Evolutionary conservation across 2,113 vertebrate species (phyloP), one percentile per base, ranked within the genome.

Genomic region (Silurus glanis): DNA sequence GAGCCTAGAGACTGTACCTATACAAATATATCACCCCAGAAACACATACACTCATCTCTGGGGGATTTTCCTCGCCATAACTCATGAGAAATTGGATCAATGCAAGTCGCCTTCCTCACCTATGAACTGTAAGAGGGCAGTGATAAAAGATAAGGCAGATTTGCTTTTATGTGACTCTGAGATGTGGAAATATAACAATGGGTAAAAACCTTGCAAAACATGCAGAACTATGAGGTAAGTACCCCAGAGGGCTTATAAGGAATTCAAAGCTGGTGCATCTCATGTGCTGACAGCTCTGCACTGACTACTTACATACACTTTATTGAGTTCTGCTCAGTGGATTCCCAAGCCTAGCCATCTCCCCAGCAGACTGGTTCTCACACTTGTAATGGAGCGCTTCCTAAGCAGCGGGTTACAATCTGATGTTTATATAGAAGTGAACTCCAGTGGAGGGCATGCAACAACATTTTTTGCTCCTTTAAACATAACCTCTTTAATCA

Each of bases 131-230:
- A 66, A 79, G 37, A 71, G 25, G 14, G 9, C 37, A n/a, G 45
- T 64, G 45, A 76, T 53, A n/a, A 76, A 84, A 76, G 23, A 23
- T 17, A 25, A 5, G 9, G 1, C 71, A 64, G 25, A 62, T 25
- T 59, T 66, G 72, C 9, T 78, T 25, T 66, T 84, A 49, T 84
- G 71, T 53, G 64, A 23, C n/a, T 55, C 49, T 56, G 47, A 64
- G 45, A 53, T 12, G 10, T 78, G 49, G 84, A 67, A 53, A 21
- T 86, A 49, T 51, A 80, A 80, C 59, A 66, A 82, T 47, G 37
- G 59, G 21, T 78, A 67, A 58, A 76, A 82, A n/a, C 71, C 49
- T 83, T 53, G 12, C 10, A 74, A 66, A 83, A 58, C 56, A 80
- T 37, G 84, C 6, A 21, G 9, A 14, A 21, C 28, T 66, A 69